Evolutionary conservation across 2,888 invertebrate species (phyloP).

Genomic region (Eupithecia subfuscata): DNA sequence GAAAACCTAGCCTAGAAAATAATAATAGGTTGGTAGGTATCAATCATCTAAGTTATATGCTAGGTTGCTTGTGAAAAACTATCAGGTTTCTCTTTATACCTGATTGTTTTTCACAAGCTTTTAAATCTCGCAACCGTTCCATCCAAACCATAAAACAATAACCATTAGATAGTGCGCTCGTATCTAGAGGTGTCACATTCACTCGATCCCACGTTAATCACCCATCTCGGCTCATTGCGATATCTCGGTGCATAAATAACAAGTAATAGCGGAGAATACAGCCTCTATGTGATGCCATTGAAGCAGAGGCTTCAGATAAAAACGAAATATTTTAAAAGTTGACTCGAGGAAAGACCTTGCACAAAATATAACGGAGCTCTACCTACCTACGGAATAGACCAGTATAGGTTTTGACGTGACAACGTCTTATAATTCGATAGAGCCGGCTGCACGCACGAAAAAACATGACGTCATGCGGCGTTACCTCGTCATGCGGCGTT

Average conservation of each 20-base stretch:
- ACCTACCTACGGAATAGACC: not conserved
- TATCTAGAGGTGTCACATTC: constrained; percentile 8
- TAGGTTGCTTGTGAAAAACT: no score
- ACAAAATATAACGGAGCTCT: not conserved
- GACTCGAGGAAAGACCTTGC: not conserved
- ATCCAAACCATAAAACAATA: constrained; percentile 23
- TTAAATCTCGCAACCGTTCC: not conserved
- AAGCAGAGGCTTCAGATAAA: constrained; percentile 11
- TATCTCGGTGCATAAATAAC: constrained; percentile 41
- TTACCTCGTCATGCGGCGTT: no score
- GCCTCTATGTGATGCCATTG: constrained; percentile 25
- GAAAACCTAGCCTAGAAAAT: not conserved
- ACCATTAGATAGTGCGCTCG: constrained; percentile 11
- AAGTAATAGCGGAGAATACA: constrained; percentile 38
- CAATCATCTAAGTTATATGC: no score
- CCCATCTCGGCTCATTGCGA: constrained; percentile 30
- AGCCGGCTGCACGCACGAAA: no score
- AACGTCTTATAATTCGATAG: no score
- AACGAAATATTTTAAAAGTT: not conserved
- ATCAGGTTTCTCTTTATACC: no score
- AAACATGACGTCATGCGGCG: no score
- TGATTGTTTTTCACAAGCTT: constrained; percentile 2
- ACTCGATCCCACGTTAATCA: constrained; percentile 33
- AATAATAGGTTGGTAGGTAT: not conserved
- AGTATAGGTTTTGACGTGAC: not conserved